Conservation (phyloP, 2,797 vertebrate genomes). For the Macropus fuliginosus region DNA sequence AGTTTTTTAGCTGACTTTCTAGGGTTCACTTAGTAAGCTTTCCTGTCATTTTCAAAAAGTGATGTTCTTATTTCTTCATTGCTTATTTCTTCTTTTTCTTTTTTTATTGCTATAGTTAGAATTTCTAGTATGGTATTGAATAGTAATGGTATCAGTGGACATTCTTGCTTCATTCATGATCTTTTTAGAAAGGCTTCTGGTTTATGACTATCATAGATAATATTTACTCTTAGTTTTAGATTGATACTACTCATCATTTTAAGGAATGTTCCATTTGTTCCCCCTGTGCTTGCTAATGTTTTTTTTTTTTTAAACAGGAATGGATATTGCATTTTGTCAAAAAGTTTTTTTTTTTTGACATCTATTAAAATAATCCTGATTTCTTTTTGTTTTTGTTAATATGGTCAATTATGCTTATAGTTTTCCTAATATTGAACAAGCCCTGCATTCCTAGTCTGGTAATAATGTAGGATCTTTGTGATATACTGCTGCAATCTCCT, state of each 20-base stretch:
- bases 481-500: neutral
- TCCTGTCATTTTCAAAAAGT: neutral
- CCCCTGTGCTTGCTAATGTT: neutral
- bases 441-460: neutral
- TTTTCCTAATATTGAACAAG: neutral
- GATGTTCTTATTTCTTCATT: neutral
- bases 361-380: neutral
- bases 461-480: neutral
- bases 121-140: neutral
- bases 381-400: neutral
- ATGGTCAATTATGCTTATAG: neutral
- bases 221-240: neutral
- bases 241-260: neutral
- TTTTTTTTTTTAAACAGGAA: neutral
- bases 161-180: neutral
- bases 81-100: neutral
- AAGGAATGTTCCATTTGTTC: neutral
- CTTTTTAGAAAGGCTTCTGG: neutral
- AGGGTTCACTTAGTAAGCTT: neutral
- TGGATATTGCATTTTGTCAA: neutral
- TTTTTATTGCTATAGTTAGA: neutral
- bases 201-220: neutral
- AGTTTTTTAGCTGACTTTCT: neutral
- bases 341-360: neutral
- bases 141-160: neutral